Evolutionary conservation across 92 coral and sea anemone species (phyloP).

Genomic region (Epizoanthus ramosus): DNA sequence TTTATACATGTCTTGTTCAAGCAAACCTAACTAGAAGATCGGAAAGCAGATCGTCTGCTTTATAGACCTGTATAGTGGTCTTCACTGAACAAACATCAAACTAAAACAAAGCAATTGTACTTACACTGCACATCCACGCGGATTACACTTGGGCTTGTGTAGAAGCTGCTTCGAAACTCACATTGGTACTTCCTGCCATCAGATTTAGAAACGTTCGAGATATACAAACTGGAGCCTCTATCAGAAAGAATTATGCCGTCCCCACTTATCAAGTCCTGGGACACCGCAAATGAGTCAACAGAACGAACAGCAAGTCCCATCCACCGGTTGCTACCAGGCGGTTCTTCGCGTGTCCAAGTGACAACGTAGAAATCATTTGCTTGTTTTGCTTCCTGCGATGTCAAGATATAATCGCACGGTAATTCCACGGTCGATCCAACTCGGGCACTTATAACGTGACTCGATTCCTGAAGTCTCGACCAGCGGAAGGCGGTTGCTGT

Average conservation of each 20-base stretch:
- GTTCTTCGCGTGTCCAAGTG: slow-evolving; percentile 52
- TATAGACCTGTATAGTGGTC: too few relatives aligned
- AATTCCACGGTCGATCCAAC: slow-evolving; percentile 36
- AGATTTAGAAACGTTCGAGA: slow-evolving; percentile 28
- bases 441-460: slow-evolving; percentile 40
- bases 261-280: slow-evolving; percentile 10
- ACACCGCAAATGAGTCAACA: slow-evolving; percentile 31
- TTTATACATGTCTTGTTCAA: too few relatives aligned
- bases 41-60: too few relatives aligned
- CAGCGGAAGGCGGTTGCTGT: slow-evolving; percentile 45
- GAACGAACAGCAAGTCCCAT: slow-evolving; percentile 38
- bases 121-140: slow-evolving; percentile 49
- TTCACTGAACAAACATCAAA: too few relatives aligned
- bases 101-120: background rate
- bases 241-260: background rate
- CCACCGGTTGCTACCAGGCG: slow-evolving; percentile 47
- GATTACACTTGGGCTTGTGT: slow-evolving; percentile 47
- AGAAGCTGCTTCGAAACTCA: slow-evolving; percentile 57
- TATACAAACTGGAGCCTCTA: slow-evolving; percentile 34
- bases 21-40: too few relatives aligned
- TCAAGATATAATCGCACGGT: slow-evolving; percentile 46
- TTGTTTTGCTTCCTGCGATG: slow-evolving; percentile 37
- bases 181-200: slow-evolving; percentile 52
- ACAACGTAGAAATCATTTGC: slow-evolving; percentile 33
- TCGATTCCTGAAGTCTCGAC: slow-evolving; percentile 51